Conservation (phyloP, 1,140 invertebrate species). For the Calephelis virginiensis region DNA sequence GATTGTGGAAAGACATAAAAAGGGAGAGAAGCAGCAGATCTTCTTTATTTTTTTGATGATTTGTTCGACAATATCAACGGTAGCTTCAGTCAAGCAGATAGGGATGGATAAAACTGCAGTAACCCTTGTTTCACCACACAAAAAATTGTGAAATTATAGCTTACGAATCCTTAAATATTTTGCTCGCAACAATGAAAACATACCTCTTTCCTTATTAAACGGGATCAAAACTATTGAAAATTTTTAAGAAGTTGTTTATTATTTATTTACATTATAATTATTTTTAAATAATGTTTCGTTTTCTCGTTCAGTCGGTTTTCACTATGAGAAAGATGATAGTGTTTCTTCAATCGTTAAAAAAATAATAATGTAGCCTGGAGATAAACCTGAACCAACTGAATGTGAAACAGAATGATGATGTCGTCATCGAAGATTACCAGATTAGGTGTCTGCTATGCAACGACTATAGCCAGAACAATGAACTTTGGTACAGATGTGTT, state of each 20-base stretch:
- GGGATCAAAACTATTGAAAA: conserved; percentile 12
- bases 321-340: background rate
- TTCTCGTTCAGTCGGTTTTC: background rate
- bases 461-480: background rate
- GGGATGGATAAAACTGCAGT: background rate
- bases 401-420: too few species aligned
- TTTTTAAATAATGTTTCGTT: background rate
- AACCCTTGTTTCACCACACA: background rate
- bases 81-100: background rate
- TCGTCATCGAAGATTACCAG: background rate
- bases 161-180: background rate
- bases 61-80: background rate
- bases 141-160: background rate
- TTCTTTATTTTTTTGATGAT: background rate
- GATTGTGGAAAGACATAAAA: too few species aligned
- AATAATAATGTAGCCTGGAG: background rate
- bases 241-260: background rate
- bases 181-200: too few species aligned
- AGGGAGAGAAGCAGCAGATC: background rate
- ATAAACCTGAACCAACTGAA: too few species aligned
- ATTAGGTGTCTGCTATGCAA: background rate
- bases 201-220: background rate
- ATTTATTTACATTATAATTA: too few species aligned
- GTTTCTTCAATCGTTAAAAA: background rate
- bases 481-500: background rate